Evolutionary conservation across 2,113 vertebrate genomes (phyloP).

Genomic region (Bambusicola thoracicus): DNA sequence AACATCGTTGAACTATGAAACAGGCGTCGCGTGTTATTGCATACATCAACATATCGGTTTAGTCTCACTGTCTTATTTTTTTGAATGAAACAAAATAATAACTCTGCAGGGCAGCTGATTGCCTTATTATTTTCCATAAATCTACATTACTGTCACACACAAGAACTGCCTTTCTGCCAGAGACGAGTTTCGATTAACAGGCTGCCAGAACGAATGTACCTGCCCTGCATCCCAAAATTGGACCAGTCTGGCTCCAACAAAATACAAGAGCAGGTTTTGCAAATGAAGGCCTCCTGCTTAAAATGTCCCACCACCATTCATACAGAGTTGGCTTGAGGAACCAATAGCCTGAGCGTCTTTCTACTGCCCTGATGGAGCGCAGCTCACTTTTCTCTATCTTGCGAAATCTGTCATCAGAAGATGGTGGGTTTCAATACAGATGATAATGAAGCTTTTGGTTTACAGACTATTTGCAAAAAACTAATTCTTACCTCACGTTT

Average conservation of each 20-base stretch:
- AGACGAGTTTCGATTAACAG: conserved; percentile 27
- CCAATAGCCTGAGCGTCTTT: background rate
- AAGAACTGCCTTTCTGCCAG: conserved; percentile 28
- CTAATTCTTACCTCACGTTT: background rate
- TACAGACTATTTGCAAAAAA: rapidly evolving
- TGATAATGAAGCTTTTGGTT: background rate
- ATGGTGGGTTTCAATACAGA: background rate
- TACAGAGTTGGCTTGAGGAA: background rate
- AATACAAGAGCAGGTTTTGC: background rate
- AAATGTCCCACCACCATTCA: background rate
- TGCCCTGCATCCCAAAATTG: conserved; percentile 20
- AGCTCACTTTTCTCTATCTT: background rate
- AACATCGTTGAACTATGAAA: background rate
- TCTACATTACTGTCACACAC: conserved; percentile 29
- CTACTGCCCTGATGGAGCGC: background rate
- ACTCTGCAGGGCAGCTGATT: conserved; percentile 46
- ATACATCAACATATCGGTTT: background rate
- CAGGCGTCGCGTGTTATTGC: background rate
- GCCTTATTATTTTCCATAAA: conserved; percentile 60
- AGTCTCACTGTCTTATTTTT: background rate
- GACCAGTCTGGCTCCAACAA: background rate
- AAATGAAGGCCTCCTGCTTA: background rate
- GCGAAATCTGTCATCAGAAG: background rate
- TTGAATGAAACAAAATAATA: conserved; percentile 49
- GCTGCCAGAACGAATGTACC: conserved; percentile 25